These are phyloP conservation scores for Cygnus atratus DNA, from an alignment of 2,113 vertebrate species.

Conservation along the genomic window DNA sequence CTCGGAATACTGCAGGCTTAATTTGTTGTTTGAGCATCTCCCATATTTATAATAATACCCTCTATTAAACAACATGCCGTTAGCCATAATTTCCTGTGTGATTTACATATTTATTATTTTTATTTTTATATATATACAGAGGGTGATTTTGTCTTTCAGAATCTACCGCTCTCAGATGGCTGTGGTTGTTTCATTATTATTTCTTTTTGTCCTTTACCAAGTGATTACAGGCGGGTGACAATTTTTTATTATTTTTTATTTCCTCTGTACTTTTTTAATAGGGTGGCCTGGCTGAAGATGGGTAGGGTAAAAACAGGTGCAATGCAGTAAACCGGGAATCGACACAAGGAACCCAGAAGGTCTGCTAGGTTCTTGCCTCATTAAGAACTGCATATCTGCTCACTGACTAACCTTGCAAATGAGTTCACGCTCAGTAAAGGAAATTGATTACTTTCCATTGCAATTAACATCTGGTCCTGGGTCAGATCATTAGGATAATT, in stretches of 20 bases:
- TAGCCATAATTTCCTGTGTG: slow-evolving; percentile 59
- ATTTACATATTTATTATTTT: slow-evolving; percentile 69
- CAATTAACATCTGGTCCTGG: slow-evolving; percentile 85
- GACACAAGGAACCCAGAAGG: slow-evolving; percentile 60
- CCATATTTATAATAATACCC: slow-evolving; percentile 62
- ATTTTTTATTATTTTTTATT: not conserved
- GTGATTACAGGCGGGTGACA: not conserved
- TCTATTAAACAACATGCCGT: slow-evolving; percentile 59
- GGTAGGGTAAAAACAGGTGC: slow-evolving; percentile 37
- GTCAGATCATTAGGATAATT: slow-evolving; percentile 86
- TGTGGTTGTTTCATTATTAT: not conserved
- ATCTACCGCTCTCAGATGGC: slow-evolving; percentile 19
- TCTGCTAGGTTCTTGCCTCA: slow-evolving; percentile 71
- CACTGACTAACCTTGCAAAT: slow-evolving; percentile 76
- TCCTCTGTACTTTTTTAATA: not conserved
- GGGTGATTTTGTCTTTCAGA: slow-evolving; percentile 35
- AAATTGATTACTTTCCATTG: slow-evolving; percentile 87
- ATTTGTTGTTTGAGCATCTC: slow-evolving; percentile 62
- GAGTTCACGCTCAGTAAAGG: slow-evolving; percentile 80
- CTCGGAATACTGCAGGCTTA: slow-evolving; percentile 26
- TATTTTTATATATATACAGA: slow-evolving; percentile 56
- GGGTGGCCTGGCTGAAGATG: not conserved
- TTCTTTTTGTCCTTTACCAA: not conserved
- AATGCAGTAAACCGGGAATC: slow-evolving; percentile 60
- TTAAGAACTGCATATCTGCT: slow-evolving; percentile 77